Conservation (phyloP, 2,888 invertebrate species). For the Scaptomyza caliginosa region DNA sequence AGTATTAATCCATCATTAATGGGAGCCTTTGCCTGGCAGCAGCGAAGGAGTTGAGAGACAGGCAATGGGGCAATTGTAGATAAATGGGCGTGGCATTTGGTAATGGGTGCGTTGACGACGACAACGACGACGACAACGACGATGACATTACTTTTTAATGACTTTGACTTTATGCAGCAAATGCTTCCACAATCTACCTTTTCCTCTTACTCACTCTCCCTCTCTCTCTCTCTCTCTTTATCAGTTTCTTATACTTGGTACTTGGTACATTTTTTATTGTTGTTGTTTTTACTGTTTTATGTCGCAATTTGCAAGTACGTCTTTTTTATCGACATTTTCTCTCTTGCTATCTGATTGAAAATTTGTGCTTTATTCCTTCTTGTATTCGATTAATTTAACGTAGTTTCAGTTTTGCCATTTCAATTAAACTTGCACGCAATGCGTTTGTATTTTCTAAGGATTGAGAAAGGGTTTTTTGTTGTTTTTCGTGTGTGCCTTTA, state of each 20-base stretch:
- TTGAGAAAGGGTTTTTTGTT: neutral
- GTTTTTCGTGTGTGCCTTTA: neutral
- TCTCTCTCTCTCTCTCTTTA: neutral
- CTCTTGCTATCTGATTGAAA: constrained; percentile 35
- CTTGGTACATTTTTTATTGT: constrained; percentile 4
- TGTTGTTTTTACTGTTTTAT: constrained; percentile 21
- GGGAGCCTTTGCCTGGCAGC: constrained; percentile 47
- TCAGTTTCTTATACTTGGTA: neutral
- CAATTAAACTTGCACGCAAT: constrained; percentile 27
- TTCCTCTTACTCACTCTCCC: neutral
- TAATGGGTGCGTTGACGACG: constrained; percentile 72
- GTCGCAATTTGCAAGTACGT: constrained; percentile 33
- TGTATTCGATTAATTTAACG: constrained; percentile 30
- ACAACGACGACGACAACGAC: too few relatives aligned
- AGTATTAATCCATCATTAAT: constrained; percentile 76
- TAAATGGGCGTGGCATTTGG: constrained; percentile 37
- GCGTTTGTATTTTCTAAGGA: too few relatives aligned
- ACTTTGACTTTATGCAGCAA: constrained; percentile 80
- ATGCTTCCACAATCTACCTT: constrained; percentile 55
- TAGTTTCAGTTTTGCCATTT: constrained; percentile 24
- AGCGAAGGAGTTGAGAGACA: constrained; percentile 54
- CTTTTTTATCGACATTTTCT: constrained; percentile 19
- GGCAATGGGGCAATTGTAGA: constrained; percentile 29
- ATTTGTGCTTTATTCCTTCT: constrained; percentile 24
- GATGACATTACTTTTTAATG: constrained; percentile 79